Conservation (phyloP, 2,888 invertebrate genomes). For the Agapetus fuscipes region DNA sequence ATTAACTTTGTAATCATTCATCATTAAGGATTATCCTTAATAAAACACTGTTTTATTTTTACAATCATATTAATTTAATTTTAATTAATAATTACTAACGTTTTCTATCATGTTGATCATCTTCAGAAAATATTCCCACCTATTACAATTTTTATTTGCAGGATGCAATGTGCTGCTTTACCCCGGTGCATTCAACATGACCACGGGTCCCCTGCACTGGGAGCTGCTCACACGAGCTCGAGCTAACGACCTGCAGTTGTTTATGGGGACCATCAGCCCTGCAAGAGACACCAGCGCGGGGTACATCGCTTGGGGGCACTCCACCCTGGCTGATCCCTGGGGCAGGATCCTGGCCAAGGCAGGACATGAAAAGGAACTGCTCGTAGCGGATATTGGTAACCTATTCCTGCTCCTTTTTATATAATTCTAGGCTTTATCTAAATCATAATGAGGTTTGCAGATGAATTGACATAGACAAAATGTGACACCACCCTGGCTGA, state of each 20-base stretch:
- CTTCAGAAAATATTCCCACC: no score
- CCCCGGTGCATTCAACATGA: conserved; percentile 94
- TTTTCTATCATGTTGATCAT: no score
- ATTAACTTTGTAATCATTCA: no score
- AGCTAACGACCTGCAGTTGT: conserved; percentile 85
- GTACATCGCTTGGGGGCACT: conserved; percentile 87
- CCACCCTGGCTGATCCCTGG: conserved; percentile 78
- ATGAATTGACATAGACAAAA: no score
- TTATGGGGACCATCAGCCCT: conserved; percentile 75
- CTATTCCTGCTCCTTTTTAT: neutral
- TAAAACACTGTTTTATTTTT: no score
- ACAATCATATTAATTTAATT: no score
- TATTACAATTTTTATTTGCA: no score
- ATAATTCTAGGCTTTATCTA: neutral
- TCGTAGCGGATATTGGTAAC: conserved; percentile 67
- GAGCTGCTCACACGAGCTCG: conserved; percentile 70
- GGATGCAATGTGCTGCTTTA: conserved; percentile 82
- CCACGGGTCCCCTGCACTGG: conserved; percentile 93
- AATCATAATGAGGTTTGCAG: neutral
- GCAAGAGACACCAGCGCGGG: conserved; percentile 61
- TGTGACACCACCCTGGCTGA: no score
- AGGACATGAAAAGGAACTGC: conserved; percentile 57
- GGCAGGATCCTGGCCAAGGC: conserved; percentile 61
- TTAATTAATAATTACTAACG: no score
- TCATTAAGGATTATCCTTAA: no score